Evolutionary conservation across 2,113 vertebrate species (phyloP).

Genomic region (Dipodomys stephensi): DNA sequence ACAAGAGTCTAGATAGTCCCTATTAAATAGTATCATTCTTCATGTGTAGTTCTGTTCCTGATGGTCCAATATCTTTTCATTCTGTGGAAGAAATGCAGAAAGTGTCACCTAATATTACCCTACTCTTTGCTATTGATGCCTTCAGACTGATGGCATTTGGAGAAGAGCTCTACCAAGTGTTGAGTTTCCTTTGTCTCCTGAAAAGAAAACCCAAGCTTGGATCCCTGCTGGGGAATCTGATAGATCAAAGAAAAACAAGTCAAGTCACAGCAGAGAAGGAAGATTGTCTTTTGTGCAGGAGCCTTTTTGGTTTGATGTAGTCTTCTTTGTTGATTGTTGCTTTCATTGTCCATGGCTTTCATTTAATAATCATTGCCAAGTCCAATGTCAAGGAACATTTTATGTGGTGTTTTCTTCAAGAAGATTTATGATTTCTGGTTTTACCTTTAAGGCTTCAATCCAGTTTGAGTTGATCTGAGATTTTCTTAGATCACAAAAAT

Average conservation of each 20-base stretch:
- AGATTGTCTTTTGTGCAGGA: neutral
- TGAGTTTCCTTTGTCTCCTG: neutral
- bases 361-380: neutral
- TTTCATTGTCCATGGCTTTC: neutral
- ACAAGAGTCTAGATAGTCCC: neutral
- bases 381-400: neutral
- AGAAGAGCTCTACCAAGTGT: neutral
- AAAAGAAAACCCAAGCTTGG: neutral
- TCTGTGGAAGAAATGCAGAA: neutral
- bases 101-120: neutral
- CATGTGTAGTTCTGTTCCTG: neutral
- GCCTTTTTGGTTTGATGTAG: neutral
- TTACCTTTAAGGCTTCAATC: neutral
- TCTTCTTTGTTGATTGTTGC: neutral
- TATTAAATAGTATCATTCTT: neutral
- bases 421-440: neutral
- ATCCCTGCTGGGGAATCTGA: neutral
- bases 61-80: neutral
- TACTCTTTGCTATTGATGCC: too few species aligned
- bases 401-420: neutral
- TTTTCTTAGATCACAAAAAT: constrained; percentile 37
- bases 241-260: neutral
- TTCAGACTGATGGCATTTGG: neutral
- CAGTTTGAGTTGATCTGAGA: neutral
- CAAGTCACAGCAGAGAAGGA: neutral